phyloP scores from a whole-genome alignment of 1,140 invertebrate species.

The Drosophila guanche region DNA sequence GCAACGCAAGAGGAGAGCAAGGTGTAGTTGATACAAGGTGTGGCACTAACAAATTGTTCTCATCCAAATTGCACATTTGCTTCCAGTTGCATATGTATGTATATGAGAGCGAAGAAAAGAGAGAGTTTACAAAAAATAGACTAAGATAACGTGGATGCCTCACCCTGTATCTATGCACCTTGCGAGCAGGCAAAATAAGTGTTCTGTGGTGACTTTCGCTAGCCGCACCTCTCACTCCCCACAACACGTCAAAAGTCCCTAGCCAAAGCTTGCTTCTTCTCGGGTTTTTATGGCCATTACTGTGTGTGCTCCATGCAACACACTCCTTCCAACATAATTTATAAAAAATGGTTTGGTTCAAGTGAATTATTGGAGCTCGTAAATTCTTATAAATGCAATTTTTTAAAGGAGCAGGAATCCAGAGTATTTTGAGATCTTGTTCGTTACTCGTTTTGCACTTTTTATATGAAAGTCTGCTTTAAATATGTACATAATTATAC shows the following conservation, averaged over 20 bases:
- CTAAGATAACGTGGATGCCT: constrained; percentile 10
- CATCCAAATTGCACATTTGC: too few species aligned
- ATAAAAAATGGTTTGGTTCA: constrained; percentile 54
- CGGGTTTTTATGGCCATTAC: constrained; percentile 57
- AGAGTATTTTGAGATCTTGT: constrained; percentile 21
- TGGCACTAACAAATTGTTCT: too few species aligned
- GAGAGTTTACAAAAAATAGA: constrained; percentile 23
- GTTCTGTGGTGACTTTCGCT: constrained; percentile 56
- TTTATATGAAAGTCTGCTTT: constrained; percentile 33
- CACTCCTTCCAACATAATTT: constrained; percentile 53
- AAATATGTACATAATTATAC: constrained; percentile 14
- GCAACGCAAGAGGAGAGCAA: not conserved
- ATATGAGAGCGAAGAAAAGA: not conserved
- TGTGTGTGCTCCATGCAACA: constrained; percentile 19
- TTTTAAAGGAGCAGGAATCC: constrained; percentile 25
- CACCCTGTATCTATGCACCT: not conserved
- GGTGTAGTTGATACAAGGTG: not conserved
- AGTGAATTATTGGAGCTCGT: constrained; percentile 62
- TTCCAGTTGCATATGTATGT: too few species aligned
- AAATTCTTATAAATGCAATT: constrained; percentile 61
- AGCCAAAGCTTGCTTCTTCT: constrained; percentile 54
- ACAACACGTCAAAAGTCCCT: not conserved
- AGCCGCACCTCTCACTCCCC: constrained; percentile 2
- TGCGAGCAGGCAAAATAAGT: not conserved
- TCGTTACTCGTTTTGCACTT: constrained; percentile 16